Evolutionary conservation across 2,113 vertebrate species (phyloP), one percentile per base, ranked within the genome.

Genomic region (Brachyistius frenatus): DNA sequence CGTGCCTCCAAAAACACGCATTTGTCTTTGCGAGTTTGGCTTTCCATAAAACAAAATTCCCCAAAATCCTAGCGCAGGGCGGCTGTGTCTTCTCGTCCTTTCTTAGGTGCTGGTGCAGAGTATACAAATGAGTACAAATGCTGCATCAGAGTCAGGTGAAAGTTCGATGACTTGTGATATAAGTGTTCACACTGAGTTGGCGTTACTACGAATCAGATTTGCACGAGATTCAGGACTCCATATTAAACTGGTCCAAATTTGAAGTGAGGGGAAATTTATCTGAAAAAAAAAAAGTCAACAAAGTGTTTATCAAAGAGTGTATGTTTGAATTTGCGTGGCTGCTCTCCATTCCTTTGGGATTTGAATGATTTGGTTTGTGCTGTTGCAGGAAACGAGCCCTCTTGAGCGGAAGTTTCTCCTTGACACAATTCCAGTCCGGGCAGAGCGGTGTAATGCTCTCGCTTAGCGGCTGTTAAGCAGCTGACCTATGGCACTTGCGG

Each of bases 401-500:
- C 44, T 66, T 14, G 46, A 71, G 67, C 71, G 46, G 23, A 78
- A 78, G 61, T 37, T 68, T 66, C 82, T 83, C 54, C 36, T 86
- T 44, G 62, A 44, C 37, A 58, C 49, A 23, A 55, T 56, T 50
- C 62, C 78, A 66, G 15, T 70, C 63, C 72, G 67, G 62, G 57
- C 76, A 66, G 65, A 54, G 35, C 10, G 2, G 49, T 61, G 72
- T 57, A 77, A 62, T 83, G 66, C 78, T 76, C 49, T 69, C 58
- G 67, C 64, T 66, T 4, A 60, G 67, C 62, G 15, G 83, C 60
- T 65, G 79, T 78, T 83, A 85, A 83, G 84, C 46, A 1, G 14
- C 81, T 89, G 89, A 89, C 92, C 92, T 76, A 49, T 69, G 15
- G 65, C 73, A 50, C 88, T 84, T 87, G 30, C n/a, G 84, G 89